Percentiles rank a stretch among this genome's conserved stretches.
Evolutionary conservation across 1,140 invertebrate species (phyloP).

Genomic region (Venturia canescens): DNA sequence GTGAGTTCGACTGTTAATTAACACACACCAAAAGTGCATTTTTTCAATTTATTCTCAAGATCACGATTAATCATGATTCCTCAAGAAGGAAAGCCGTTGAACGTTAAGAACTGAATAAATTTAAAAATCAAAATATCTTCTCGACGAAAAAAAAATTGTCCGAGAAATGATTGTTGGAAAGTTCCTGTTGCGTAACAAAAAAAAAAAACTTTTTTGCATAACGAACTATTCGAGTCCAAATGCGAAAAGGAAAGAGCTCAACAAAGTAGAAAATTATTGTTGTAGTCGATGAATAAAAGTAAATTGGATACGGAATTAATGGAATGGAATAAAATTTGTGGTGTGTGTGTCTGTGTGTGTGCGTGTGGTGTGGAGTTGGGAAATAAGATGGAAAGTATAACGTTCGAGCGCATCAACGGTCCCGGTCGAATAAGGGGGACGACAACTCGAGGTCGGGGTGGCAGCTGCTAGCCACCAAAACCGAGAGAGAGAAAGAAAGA

Average conservation of each 20-base stretch:
- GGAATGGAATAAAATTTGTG: no score
- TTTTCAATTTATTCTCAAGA: no score
- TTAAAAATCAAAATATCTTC: constrained; percentile 4
- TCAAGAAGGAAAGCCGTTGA: no score
- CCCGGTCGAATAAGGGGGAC: constrained; percentile 46
- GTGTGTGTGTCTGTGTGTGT: no score
- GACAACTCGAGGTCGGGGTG: constrained; percentile 45
- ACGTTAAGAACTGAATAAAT: no score
- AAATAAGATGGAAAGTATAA: constrained; percentile 20
- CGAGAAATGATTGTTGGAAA: constrained; percentile 1
- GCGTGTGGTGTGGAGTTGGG: no score
- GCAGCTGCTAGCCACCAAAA: constrained; percentile 73
- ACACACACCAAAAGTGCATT: constrained; percentile 10
- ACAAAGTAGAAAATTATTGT: not conserved
- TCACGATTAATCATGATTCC: no score
- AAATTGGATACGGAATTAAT: no score
- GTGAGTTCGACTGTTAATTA: not conserved
- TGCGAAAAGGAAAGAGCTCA: no score
- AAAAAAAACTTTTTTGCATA: no score
- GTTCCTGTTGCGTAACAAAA: no score
- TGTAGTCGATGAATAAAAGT: not conserved
- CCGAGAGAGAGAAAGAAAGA: constrained; percentile 47
- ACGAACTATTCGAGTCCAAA: no score
- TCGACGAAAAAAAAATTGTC: not conserved
- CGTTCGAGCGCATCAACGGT: constrained; percentile 6